Evolutionary conservation across 2,113 vertebrate genomes (phyloP).

Genomic region (Pelecanoides urinatrix): DNA sequence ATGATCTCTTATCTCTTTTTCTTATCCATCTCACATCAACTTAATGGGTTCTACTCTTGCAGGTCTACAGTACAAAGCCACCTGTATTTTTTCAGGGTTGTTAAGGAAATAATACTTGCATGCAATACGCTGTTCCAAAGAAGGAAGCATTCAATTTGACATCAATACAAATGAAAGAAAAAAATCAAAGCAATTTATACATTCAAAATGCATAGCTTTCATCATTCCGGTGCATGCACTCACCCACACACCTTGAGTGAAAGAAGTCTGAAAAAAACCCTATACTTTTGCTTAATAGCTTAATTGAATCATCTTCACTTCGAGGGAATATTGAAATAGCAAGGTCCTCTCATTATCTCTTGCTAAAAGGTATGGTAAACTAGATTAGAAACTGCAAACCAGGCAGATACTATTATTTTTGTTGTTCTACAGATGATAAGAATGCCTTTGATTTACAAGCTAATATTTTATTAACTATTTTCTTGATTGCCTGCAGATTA

Average conservation of each 20-base stretch:
- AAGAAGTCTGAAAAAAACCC: background rate
- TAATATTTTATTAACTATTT: background rate
- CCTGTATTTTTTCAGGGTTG: background rate
- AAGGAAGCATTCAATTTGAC: background rate
- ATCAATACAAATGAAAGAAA: background rate
- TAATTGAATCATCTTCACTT: background rate
- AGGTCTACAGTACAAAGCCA: background rate
- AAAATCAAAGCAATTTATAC: background rate
- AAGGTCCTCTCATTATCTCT: background rate
- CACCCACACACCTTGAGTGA: background rate
- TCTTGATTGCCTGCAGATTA: background rate
- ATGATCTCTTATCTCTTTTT: background rate
- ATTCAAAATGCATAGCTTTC: background rate
- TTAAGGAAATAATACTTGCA: background rate
- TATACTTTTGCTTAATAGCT: background rate
- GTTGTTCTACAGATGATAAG: background rate
- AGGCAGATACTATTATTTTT: background rate
- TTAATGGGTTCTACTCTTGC: background rate
- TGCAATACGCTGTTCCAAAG: background rate
- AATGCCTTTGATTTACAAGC: background rate
- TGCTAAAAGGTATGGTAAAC: background rate
- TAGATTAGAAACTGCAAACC: background rate
- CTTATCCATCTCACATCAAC: background rate
- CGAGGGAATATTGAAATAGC: background rate
- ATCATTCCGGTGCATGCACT: background rate